Base-by-base conservation (phyloP, 2,888 invertebrate genomes). In the Eupeodes latifasciatus region DNA sequence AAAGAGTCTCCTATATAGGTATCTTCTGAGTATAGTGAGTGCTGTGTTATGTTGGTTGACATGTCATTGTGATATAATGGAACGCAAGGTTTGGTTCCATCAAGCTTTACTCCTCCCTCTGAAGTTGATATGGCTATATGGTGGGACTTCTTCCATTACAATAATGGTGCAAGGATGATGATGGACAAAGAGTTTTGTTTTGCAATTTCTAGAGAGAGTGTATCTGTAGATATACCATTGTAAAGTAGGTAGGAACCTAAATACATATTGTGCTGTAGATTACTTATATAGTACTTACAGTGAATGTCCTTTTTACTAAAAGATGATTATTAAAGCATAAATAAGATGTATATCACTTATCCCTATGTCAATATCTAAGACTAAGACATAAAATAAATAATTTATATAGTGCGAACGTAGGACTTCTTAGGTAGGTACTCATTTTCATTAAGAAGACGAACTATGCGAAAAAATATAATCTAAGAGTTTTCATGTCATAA, bases 1-100 rank as follows among this genome's bases (percentile, higher is more conserved):
- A 11, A 81, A 72, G 72, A 66, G 47, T 66, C 14, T 61, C 53
- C 40, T 40, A 40, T 62, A 49, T 49, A 49, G 74, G 40, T 40
- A 40, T 40, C 40, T 40, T 40, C 6, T 4, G 5, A 5, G 40
- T 40, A 40, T 40, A 40, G 40, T 5, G 6, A 40, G 6, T 40
- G 40, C 40, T 87, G 51, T 80, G 72, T 81, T 47, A 69, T 81
- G 88, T 81, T 88, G 88, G 88, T 81, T 88, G 88, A 88, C 81
- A 85, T 85, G 88, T 85, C 81, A 85, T 72, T 81, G 67, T 55
- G 85, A 84, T 84, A 84, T 84, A 74, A 27, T 76, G 69, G 75
- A 84, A 80, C 72, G 61, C 55, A 80, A 71, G 72, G 77, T 57
- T 71, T 14, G 74, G 74, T 57, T 72, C 19, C 71, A 77, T 47